phyloP scores from a whole-genome alignment of 2,113 vertebrate species.

The Trichomycterus rosablanca region DNA sequence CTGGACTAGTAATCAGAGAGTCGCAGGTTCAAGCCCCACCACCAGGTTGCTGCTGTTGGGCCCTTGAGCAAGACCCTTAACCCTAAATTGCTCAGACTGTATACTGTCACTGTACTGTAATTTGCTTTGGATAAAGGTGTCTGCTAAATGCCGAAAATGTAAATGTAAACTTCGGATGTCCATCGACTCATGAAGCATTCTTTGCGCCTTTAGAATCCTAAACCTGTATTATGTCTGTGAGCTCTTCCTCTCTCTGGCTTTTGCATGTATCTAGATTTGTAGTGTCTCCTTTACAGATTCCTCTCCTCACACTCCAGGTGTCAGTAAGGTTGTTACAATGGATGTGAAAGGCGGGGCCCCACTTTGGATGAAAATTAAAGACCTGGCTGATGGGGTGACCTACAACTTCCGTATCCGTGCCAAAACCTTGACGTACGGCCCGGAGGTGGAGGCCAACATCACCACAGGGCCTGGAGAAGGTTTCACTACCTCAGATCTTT shows the following conservation, averaged over 20 bases:
- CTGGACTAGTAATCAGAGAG: no score
- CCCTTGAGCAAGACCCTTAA: no score
- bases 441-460: slow-evolving; percentile 89
- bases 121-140: no score
- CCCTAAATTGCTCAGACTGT: no score
- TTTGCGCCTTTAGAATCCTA: no score
- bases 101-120: no score
- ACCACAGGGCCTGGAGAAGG: slow-evolving; percentile 95
- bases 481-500: slow-evolving; percentile 43
- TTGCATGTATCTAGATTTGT: slow-evolving; percentile 65
- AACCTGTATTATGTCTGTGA: slow-evolving; percentile 23
- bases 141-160: no score
- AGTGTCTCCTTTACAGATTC: slow-evolving; percentile 70
- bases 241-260: slow-evolving; percentile 40
- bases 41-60: no score
- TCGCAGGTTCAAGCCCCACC: no score
- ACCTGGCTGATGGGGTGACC: slow-evolving; percentile 86
- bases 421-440: slow-evolving; percentile 92
- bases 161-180: no score
- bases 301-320: slow-evolving; percentile 78
- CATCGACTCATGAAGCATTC: no score
- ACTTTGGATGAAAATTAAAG: slow-evolving; percentile 95
- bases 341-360: slow-evolving; percentile 89
- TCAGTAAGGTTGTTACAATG: slow-evolving; percentile 97
- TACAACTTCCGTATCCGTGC: slow-evolving; percentile 89